phyloP scores from a whole-genome alignment of 1,140 invertebrate genomes.

The Euglossa dilemma region DNA sequence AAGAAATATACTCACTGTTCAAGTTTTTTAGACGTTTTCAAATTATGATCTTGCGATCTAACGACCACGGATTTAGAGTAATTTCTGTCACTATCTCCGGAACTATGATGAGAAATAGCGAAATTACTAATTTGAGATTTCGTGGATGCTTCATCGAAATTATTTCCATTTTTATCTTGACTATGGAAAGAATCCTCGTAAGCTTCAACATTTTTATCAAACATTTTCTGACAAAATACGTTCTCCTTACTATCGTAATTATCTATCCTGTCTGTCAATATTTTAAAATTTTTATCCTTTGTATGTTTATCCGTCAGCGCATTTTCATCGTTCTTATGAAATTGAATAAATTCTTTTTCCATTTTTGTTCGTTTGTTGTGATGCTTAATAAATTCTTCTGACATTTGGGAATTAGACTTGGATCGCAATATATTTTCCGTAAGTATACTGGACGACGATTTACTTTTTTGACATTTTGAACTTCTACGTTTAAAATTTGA shows the following conservation, averaged over 20 bases:
- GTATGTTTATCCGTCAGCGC: slow-evolving; percentile 71
- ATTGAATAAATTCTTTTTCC: slow-evolving; percentile 64
- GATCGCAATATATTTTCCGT: slow-evolving; percentile 68
- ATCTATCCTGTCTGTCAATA: slow-evolving; percentile 73
- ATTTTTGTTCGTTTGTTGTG: slow-evolving; percentile 74
- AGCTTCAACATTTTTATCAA: slow-evolving; percentile 48
- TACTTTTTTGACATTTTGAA: slow-evolving; percentile 73
- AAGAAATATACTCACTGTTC: slow-evolving; percentile 76
- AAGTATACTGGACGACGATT: slow-evolving; percentile 62
- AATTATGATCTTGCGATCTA: slow-evolving; percentile 73
- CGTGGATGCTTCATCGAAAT: slow-evolving; percentile 73
- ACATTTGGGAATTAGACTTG: slow-evolving; percentile 64
- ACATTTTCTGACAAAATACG: slow-evolving; percentile 34
- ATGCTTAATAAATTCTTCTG: slow-evolving; percentile 68
- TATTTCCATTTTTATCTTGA: slow-evolving; percentile 63
- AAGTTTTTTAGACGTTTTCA: slow-evolving; percentile 78
- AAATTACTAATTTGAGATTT: slow-evolving; percentile 78
- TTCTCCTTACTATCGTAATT: slow-evolving; percentile 69
- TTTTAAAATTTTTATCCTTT: slow-evolving; percentile 77
- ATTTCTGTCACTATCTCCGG: slow-evolving; percentile 78
- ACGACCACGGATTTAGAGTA: slow-evolving; percentile 79
- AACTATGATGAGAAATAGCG: slow-evolving; percentile 78
- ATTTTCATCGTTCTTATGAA: slow-evolving; percentile 71
- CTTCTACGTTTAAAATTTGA: slow-evolving; percentile 75
- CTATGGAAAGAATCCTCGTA: slow-evolving; percentile 55